Evolutionary conservation across 2,113 vertebrate species (phyloP).

Genomic region (Typhlomys cinereus): DNA sequence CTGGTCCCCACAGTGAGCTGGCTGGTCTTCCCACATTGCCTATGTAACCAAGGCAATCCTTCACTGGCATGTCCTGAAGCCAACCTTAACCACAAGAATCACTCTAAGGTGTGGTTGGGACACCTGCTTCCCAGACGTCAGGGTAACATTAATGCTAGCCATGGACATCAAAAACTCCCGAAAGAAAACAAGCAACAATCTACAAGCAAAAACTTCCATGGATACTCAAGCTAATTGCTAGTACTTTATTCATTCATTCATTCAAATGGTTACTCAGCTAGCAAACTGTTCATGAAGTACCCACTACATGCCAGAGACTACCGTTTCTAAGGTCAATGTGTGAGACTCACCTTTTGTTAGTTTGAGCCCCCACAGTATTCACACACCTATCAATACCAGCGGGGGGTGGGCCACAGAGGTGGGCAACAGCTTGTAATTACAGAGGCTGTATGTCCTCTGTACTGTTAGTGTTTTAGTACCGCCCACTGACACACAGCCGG

Average conservation of each 20-base stretch:
- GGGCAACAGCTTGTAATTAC: no score
- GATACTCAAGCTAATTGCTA: not conserved
- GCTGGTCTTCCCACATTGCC: no score
- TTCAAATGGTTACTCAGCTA: not conserved
- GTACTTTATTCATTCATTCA: not conserved
- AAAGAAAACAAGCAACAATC: not conserved
- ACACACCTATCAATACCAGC: not conserved
- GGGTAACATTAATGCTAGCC: no score
- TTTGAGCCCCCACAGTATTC: not conserved
- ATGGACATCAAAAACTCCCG: not conserved
- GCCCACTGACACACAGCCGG: not conserved
- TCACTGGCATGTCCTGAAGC: no score
- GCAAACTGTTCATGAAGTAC: not conserved
- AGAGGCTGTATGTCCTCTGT: not conserved
- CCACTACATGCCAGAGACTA: not conserved
- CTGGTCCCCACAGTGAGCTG: no score
- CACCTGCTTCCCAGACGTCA: no score
- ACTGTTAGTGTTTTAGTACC: not conserved
- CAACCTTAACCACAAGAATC: no score
- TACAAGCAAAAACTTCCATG: not conserved
- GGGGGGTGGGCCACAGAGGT: not conserved
- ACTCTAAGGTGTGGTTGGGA: no score
- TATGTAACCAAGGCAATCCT: no score
- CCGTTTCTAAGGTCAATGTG: not conserved
- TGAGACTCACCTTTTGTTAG: no score